phyloP scores from a whole-genome alignment of 2,888 invertebrate species.

The Andrena fulva region DNA sequence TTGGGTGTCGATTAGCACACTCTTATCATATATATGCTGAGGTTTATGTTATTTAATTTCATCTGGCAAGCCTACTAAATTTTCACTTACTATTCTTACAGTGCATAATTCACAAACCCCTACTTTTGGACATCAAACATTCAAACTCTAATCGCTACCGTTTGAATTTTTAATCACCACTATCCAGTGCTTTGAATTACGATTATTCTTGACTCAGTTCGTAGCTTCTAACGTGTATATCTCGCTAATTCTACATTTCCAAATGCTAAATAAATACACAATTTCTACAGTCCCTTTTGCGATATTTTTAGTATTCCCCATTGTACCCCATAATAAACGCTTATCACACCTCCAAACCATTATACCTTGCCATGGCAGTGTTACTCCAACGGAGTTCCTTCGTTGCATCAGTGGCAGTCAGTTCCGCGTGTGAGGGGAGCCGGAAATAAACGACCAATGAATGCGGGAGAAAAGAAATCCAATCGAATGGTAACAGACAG shows the following conservation, averaged over 20 bases:
- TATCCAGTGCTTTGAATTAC: too few species aligned
- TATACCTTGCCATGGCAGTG: not conserved
- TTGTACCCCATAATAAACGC: constrained; percentile 7
- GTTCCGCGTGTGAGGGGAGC: not conserved
- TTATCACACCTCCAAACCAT: constrained; percentile 12
- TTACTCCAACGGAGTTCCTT: constrained; percentile 4
- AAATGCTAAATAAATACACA: not conserved
- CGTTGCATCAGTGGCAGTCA: not conserved
- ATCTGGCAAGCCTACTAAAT: too few species aligned
- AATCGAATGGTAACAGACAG: constrained; percentile 46
- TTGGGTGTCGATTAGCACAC: too few species aligned
- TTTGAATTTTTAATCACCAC: too few species aligned
- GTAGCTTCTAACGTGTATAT: too few species aligned
- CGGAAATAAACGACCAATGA: constrained; percentile 33
- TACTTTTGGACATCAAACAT: too few species aligned
- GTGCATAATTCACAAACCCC: too few species aligned
- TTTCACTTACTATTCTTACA: too few species aligned
- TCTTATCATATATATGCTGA: too few species aligned
- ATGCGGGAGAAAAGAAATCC: constrained; percentile 48
- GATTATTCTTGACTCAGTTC: too few species aligned
- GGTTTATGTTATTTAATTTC: too few species aligned
- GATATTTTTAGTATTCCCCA: not conserved
- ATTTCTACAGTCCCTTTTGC: not conserved
- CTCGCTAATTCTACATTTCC: not conserved
- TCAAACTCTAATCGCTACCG: too few species aligned